Base-by-base conservation (phyloP, 1,140 invertebrate genomes). In the Helicoverpa zea region DNA sequence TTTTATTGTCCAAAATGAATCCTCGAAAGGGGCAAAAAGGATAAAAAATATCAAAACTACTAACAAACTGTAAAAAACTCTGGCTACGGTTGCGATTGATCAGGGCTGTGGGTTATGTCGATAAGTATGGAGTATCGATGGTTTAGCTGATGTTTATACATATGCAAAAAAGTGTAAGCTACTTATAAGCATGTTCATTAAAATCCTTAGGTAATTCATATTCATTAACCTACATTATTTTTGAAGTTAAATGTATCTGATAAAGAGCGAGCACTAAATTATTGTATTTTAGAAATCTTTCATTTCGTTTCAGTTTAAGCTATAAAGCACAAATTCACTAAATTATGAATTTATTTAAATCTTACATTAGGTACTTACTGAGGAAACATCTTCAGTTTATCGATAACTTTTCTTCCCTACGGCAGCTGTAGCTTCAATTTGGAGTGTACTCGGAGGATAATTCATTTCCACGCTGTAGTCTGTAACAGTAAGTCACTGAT, bases 1-100 rank as follows among this genome's bases (percentile, higher is more conserved):
- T 11, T 84, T 87, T 86, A 87, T 84, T 86, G 86, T 86, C 83
- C 86, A 81, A 87, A 87, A 82, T 81, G 79, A 86, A 82, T 82
- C 85, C 77, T 72, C 43, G 52, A 82, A 84, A 85, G 80, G 80
- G 84, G 80, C 63, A 84, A 84, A 85, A 84, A 83, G 61, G 72
- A 79, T 79, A 76, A 59, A 68, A 77, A 82, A 82, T 51, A 61
- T 76, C 30, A 68, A 79, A 70, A 80, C 79, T 77, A 80, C 79
- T 77, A 77, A 80, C 66, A 58, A 83, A 66, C 59, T 64, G 63
- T 72, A 81, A 77, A 81, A 81, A 77, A 64, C 49, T 59, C 52
- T 7, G 63, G 73, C 30, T 64, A 52, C 43, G 61, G 49, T 30
- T 64, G 61, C 68, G 23, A 72, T 72, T 77, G 75, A 63, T 77